Evolutionary conservation across 2,113 vertebrate genomes (phyloP), one percentile per base, ranked within the genome.

Genomic region (Odocoileus hemionus): DNA sequence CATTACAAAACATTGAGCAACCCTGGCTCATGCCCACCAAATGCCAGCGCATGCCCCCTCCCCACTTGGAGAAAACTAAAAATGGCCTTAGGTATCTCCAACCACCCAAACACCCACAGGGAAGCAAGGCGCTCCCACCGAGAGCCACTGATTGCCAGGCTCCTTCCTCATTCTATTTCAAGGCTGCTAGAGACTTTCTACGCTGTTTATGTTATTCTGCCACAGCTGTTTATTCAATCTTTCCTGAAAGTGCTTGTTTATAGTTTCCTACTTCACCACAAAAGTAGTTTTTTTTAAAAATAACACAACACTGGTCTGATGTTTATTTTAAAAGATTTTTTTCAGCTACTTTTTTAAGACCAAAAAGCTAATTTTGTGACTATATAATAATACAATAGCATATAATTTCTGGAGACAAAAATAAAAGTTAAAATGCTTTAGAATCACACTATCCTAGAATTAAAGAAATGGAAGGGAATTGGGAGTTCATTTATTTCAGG

Each of bases 331-430:
- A 39, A 39, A 78, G 26, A 86, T 43, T 7, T 55, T 85, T 92
- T 85, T 7, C 84, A 84, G 36, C 30, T 60, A 55, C 36, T 82
- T 92, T 70, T 54, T 45, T 17, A 45, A 92, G 23, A n/a, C 86
- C 79, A 91, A 95, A 96, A 86, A 36, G 23, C 76, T 82, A 85
- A 95, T 28, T 95, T 58, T 93, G 26, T 95, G 61, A 86, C 78
- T 88, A 88, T 14, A 67, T 82, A 54, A 83, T 50, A 94, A 95
- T 61, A 96, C 10, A 89, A 82, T 55, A 61, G 19, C 83, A 95
- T 36, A 39, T 79, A 97, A 97, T 94, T 97, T 96, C 64, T 79
- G 58, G 57, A 67, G 25, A 55, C 43, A 93, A 94, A 97, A 97
- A 95, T 67, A 94, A 93, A 94, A 88, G 33, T 76, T 86, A 79